Base-by-base conservation (phyloP, 2,113 vertebrate species). In the Bos javanicus region DNA sequence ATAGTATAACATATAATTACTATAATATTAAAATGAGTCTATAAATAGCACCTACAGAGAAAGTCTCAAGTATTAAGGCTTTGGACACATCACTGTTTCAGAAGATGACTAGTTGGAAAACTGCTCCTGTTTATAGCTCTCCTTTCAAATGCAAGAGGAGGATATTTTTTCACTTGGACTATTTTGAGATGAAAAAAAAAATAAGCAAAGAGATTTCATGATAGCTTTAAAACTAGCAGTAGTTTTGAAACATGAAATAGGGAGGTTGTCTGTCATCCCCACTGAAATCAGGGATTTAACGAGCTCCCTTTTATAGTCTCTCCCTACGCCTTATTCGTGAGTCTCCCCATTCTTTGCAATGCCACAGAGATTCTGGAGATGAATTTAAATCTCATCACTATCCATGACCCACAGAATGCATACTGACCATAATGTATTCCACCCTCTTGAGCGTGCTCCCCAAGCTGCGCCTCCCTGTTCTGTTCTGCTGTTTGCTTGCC, bases 101-200 rank as follows among this genome's bases (percentile, higher is more conserved):
- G 87, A 96, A 96, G 74, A 90, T 74, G 62, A 54, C 76, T 81
- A 46, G 13, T 25, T 87, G 97, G 85, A 96, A 94, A 11, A 56
- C 23, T 33, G 60, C 21, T 90, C 56, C 81, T 95, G 96, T 95
- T 80, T 36, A 80, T 11, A 57, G 39, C 28, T 16, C 6, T 43
- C 48, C 74, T 97, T 96, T 83, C 85, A 82, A 52, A 64, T 56
- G 36, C 33, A 64, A 91, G 48, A 76, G 78, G 60, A 83, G 60
- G 16, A 74, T 56, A 56, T 91, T 95, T 97, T 89, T 93, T 83
- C 52, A 64, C 92, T 91, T 85, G 52, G 85, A 36, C 86, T 97
- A 11, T 95, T 94, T 60, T 94, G 84, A 98, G 81, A 87, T 87
- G 87, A n/a, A 86, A 93, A 96, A 95, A 94, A 94, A 95, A 94